Evolutionary conservation across 2,113 vertebrate species (phyloP).

Genomic region (Pao palembangensis): DNA sequence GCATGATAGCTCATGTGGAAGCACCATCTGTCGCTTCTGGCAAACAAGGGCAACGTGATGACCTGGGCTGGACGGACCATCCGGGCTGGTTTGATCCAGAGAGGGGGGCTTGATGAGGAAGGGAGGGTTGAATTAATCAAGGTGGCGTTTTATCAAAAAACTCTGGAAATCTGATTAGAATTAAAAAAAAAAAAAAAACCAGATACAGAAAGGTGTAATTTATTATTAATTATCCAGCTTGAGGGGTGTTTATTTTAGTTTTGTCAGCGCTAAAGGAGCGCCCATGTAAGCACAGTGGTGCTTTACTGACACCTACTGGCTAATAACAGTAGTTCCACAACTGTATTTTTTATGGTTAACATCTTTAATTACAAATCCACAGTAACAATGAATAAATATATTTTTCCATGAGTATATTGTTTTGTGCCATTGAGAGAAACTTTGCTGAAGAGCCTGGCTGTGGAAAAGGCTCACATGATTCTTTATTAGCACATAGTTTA

Average conservation of each 20-base stretch:
- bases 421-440: too few species aligned
- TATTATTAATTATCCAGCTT: too few species aligned
- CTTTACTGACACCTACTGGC: slow-evolving; percentile 49
- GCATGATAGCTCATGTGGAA: slow-evolving; percentile 36
- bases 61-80: slow-evolving; percentile 32
- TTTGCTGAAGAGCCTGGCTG: too few species aligned
- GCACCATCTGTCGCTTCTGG: slow-evolving; percentile 57
- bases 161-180: not conserved
- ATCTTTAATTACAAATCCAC: too few species aligned
- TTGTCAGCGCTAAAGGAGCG: too few species aligned
- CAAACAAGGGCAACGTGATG: slow-evolving; percentile 33
- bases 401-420: not conserved
- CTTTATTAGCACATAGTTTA: too few species aligned
- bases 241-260: too few species aligned
- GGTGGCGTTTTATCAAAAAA: too few species aligned
- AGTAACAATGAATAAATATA: not conserved
- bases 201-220: not conserved
- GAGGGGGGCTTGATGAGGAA: not conserved
- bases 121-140: not conserved
- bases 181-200: too few species aligned
- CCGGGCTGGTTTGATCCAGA: not conserved
- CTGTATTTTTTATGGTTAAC: not conserved
- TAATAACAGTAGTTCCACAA: not conserved
- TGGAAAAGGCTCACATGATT: too few species aligned
- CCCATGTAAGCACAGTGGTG: not conserved